A percentile compares a stretch with the other conserved stretches of the same genome.
Conservation (phyloP, 2,797 vertebrate species). For the Lepus oiostolus region DNA sequence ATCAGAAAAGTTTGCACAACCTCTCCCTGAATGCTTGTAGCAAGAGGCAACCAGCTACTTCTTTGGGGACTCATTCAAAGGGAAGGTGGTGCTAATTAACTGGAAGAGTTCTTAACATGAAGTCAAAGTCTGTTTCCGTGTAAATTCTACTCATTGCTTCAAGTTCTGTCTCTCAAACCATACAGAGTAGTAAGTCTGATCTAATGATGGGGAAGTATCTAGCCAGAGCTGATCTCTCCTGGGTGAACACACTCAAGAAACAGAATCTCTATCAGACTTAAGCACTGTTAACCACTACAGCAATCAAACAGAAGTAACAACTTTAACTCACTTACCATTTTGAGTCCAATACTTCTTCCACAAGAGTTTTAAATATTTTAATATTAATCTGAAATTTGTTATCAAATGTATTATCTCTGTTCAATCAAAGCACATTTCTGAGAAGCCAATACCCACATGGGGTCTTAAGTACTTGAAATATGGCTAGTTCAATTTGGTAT, state of each 20-base stretch:
- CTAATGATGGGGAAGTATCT: not conserved
- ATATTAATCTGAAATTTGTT: constrained; percentile 13
- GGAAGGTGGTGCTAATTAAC: not conserved
- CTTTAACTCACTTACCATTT: constrained; percentile 22
- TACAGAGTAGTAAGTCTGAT: not conserved
- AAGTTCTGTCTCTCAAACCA: constrained; percentile 25
- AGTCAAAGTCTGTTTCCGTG: constrained; percentile 20
- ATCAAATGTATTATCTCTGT: not conserved
- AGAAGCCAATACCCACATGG: not conserved
- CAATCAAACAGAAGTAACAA: not conserved
- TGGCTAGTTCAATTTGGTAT: not conserved
- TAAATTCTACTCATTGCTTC: constrained; percentile 48
- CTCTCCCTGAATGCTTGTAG: not conserved
- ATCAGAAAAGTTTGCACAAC: not conserved
- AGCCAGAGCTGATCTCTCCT: not conserved
- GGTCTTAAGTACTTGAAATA: constrained; percentile 12
- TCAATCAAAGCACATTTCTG: constrained; percentile 49
- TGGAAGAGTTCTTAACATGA: constrained; percentile 39
- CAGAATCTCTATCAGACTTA: not conserved
- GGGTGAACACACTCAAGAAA: not conserved
- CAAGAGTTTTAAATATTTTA: constrained; percentile 55
- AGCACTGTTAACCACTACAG: not conserved
- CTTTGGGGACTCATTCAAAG: not conserved
- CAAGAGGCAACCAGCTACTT: constrained; percentile 34
- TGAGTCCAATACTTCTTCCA: not conserved